These are phyloP conservation scores for Zhuqinia jingwanae DNA, from an alignment of 2,888 invertebrate species.

Conservation along the genomic window DNA sequence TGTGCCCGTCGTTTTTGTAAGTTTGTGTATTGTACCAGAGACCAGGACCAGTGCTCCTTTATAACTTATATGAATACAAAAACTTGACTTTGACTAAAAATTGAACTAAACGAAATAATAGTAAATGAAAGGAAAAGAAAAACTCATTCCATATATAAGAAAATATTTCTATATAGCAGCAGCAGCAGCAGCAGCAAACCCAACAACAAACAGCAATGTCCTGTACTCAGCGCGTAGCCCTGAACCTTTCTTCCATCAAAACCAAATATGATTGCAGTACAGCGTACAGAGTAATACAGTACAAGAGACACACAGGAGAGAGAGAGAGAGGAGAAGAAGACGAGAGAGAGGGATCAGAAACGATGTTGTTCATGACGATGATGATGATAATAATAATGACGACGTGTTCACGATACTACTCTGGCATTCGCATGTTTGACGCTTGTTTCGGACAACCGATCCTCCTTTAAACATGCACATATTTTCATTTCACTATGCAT, in stretches of 20 bases:
- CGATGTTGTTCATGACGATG: background rate
- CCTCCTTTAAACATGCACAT: conserved; percentile 60
- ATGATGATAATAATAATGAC: conserved; percentile 9
- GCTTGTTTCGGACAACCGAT: conserved; percentile 62
- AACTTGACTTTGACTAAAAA: conserved; percentile 20
- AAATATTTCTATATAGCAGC: background rate
- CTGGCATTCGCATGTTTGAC: conserved; percentile 57
- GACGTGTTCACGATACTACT: conserved; percentile 34
- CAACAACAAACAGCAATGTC: conserved; percentile 29
- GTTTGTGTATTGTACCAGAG: no score
- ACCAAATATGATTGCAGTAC: background rate
- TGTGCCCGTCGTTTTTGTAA: background rate
- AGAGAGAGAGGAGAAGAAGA: background rate
- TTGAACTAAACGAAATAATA: background rate
- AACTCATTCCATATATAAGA: conserved; percentile 38
- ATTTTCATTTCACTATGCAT: conserved; percentile 45
- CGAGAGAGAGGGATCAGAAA: conserved; percentile 9
- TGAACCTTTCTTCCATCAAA: conserved; percentile 51
- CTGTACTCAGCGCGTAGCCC: conserved; percentile 54
- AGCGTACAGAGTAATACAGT: no score
- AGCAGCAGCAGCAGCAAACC: no score
- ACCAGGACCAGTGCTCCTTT: background rate
- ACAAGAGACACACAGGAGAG: background rate
- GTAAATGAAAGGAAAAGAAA: conserved; percentile 14
- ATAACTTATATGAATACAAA: no score